phyloP scores from a whole-genome alignment of 1,140 invertebrate species.

The Drosophila prosaltans region DNA sequence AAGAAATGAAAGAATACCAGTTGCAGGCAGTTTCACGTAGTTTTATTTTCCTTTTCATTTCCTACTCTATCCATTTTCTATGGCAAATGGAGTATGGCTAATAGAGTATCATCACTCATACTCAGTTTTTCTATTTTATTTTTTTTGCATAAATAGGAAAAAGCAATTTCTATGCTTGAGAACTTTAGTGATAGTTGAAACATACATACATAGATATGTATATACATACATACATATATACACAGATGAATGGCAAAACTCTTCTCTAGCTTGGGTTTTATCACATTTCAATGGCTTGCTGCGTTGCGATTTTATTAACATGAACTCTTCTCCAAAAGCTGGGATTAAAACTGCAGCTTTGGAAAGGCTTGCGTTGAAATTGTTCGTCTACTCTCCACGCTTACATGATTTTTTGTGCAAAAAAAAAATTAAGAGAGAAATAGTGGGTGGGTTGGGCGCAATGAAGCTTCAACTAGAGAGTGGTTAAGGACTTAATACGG shows the following conservation, averaged over 20 bases:
- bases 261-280: background rate
- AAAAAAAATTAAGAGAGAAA: no score
- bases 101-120: background rate
- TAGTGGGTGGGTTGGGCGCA: background rate
- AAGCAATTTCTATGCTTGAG: background rate
- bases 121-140: no score
- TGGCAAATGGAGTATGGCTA: background rate
- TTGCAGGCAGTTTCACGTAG: background rate
- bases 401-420: no score
- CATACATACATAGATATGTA: background rate
- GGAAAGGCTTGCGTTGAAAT: background rate
- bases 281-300: conserved; percentile 6
- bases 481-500: conserved; percentile 6
- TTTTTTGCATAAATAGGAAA: background rate
- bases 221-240: background rate
- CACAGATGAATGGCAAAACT: no score
- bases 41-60: background rate
- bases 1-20: background rate
- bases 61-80: background rate
- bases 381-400: background rate
- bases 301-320: conserved; percentile 4
- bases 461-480: background rate
- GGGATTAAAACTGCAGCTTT: conserved; percentile 8
- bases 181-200: background rate
- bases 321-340: background rate